Evolutionary conservation across 2,888 invertebrate species (phyloP).

Genomic region (Melolontha melolontha): DNA sequence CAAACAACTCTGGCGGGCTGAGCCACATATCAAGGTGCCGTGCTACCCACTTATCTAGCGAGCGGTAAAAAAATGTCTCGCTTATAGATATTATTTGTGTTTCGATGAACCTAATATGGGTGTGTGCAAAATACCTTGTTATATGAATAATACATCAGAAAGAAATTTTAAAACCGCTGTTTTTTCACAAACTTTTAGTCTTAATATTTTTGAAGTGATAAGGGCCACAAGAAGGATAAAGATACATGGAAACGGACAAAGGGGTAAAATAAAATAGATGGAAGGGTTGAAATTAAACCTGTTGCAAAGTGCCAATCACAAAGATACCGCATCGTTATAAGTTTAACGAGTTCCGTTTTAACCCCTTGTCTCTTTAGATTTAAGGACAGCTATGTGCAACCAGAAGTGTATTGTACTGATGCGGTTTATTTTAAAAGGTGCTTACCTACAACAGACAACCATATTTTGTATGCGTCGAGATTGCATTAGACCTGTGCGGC

Average conservation of each 20-base stretch:
- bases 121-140: too few species aligned
- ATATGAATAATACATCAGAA: too few species aligned
- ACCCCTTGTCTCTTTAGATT: slow-evolving; percentile 29
- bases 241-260: not conserved
- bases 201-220: too few species aligned
- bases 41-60: too few species aligned
- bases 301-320: slow-evolving; percentile 39
- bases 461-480: slow-evolving; percentile 5
- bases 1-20: too few species aligned
- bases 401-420: not conserved
- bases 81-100: too few species aligned
- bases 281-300: slow-evolving; percentile 36
- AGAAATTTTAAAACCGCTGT: too few species aligned
- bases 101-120: too few species aligned
- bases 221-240: too few species aligned
- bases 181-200: too few species aligned
- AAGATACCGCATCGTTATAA: slow-evolving; percentile 33
- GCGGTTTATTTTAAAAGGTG: slow-evolving; percentile 17
- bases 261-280: slow-evolving; percentile 1
- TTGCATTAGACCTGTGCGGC: slow-evolving; percentile 1
- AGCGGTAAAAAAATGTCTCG: too few species aligned
- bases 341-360: slow-evolving; percentile 36
- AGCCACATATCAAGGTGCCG: too few species aligned
- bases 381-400: slow-evolving; percentile 16
- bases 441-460: not conserved